Percentiles rank a stretch among this genome's conserved stretches.
Conservation (phyloP, 2,888 invertebrate species). For the Myopa testacea region DNA sequence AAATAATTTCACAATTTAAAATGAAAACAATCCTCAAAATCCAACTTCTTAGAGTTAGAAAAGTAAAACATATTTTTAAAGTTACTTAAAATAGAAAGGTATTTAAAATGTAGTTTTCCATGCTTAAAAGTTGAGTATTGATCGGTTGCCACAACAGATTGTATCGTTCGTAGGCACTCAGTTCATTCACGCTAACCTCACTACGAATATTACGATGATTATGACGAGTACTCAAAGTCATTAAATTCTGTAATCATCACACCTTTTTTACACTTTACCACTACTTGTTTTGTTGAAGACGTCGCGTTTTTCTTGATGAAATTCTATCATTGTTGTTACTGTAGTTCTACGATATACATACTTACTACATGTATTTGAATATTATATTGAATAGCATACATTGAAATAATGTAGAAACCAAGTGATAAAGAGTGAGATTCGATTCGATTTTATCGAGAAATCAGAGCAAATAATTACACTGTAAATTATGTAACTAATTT, state of each 20-base stretch:
- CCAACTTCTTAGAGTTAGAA: not conserved
- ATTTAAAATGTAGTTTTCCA: constrained; percentile 21
- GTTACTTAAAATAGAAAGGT: not conserved
- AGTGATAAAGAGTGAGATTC: constrained; percentile 69
- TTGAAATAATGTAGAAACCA: constrained; percentile 54
- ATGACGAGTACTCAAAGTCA: not conserved
- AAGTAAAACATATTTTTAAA: not conserved
- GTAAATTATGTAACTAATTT: constrained; percentile 21
- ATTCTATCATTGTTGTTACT: constrained; percentile 59
- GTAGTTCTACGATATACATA: constrained; percentile 49
- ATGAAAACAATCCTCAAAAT: too few relatives aligned
- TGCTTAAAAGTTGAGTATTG: not conserved
- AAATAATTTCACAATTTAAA: too few relatives aligned
- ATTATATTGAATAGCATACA: constrained; percentile 45
- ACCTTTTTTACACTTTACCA: not conserved
- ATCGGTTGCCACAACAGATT: not conserved
- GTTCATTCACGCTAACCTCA: not conserved
- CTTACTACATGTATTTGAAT: constrained; percentile 27
- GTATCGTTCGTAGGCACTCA: not conserved
- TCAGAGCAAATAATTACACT: constrained; percentile 16
- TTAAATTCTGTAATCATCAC: constrained; percentile 28
- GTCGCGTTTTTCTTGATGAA: constrained; percentile 38
- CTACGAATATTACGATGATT: constrained; percentile 15
- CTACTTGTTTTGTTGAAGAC: constrained; percentile 35
- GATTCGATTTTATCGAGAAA: constrained; percentile 61